A percentile compares a stretch with the other conserved stretches of the same genome.
Conservation (phyloP, 2,797 vertebrate genomes). For the Myotis daubentonii region DNA sequence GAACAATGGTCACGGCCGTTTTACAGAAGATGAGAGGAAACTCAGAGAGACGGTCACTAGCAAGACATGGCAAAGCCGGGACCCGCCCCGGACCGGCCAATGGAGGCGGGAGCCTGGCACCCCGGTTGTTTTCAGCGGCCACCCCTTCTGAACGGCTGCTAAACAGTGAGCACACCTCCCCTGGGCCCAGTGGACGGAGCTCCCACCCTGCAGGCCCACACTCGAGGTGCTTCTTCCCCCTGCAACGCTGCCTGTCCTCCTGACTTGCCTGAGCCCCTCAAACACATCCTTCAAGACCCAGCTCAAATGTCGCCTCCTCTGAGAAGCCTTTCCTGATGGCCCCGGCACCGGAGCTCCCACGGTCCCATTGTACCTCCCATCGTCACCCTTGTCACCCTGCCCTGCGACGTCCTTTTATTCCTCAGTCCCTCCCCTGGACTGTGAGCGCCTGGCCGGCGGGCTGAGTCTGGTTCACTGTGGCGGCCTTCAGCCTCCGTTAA, state of each 20-base stretch:
- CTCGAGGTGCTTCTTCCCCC: background rate
- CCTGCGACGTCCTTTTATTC: background rate
- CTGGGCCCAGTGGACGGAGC: background rate
- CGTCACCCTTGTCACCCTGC: background rate
- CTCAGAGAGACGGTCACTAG: background rate
- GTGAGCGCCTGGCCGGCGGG: background rate
- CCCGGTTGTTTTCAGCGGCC: background rate
- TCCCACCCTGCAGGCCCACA: background rate
- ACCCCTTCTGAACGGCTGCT: background rate
- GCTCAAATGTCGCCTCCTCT: background rate
- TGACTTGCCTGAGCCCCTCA: background rate
- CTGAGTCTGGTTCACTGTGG: background rate
- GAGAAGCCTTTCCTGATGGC: background rate
- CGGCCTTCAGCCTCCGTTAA: background rate
- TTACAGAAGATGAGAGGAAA: background rate
- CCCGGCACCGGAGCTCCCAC: background rate
- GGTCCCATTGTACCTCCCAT: background rate
- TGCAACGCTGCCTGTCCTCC: fast-evolving
- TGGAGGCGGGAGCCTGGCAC: background rate
- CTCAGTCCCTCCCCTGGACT: background rate
- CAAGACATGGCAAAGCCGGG: background rate
- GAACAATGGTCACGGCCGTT: background rate
- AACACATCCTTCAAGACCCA: background rate
- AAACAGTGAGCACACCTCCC: background rate
- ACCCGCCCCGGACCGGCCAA: background rate